Evolutionary conservation across 53 echinoderm and acorn worm genomes (phyloP), one percentile per base, ranked within the genome.

Genomic region (Mesocentrotus franciscanus): DNA sequence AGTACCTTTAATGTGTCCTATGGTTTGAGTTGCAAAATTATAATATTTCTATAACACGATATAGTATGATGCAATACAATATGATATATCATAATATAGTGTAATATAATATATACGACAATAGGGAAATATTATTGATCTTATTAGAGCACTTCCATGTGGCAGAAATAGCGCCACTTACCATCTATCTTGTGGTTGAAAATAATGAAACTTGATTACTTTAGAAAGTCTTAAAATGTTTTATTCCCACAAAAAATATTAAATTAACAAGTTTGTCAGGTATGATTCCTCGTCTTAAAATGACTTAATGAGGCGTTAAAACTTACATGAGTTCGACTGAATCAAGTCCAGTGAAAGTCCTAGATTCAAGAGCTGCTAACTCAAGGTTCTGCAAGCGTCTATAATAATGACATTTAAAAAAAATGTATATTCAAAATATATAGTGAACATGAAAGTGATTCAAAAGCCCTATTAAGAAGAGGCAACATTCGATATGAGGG

Each of bases 341-440:
- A 26, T 95, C 32, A 6, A 95, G 91, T 26, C 95, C 95, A 72
- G 35, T 18, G 90, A 95, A 95, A 22, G 90, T 90, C 3, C 60
- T 60, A 15, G 78, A 27, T 33, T 90, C 83, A 17, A 96, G 60
- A 8, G 90, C 36, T 35, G 20, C 16, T 27, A 96, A 35, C 26
- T 78, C 74, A 18, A 94, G 93, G 66, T 78, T 61, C 79, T 87
- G 70, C 58, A 96, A 81, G 27, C 57, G 72, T 39, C 96, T 96
- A 35, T 1, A 89, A 49, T 57, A 2, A 27, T 85, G 6, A 22
- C 9, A 18, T 56, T 56, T 11, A 57, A 26, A 27, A 11, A 58
- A 56, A 58, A 22, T 55, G 9, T 3, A 10, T 49, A 0, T 39
- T 55, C 8, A 49, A 9, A 55, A 34, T 34, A 34, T 78, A 34